Conservation (phyloP, 1,140 invertebrate genomes). For the Neodiprion pinetum region DNA sequence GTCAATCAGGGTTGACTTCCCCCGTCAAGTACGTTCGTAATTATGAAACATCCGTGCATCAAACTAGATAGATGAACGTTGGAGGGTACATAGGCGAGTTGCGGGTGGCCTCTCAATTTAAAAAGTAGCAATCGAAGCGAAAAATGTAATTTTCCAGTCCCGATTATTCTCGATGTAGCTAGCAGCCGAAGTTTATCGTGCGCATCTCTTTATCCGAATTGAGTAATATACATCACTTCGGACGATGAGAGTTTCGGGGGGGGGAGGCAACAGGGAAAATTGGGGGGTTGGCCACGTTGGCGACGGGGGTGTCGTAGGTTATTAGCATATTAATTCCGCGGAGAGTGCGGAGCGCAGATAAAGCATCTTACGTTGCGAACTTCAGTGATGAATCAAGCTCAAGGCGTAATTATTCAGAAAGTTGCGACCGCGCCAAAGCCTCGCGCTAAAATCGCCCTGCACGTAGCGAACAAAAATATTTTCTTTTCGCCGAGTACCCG, state of each 20-base stretch:
- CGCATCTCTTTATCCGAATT: too few species aligned
- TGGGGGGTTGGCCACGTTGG: background rate
- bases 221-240: too few species aligned
- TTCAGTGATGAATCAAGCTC: conserved; percentile 63
- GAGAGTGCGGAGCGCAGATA: conserved; percentile 61
- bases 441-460: conserved; percentile 17
- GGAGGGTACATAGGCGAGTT: too few species aligned
- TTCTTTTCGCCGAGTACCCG: background rate
- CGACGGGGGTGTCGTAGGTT: conserved; percentile 27
- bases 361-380: conserved; percentile 62
- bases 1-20: too few species aligned
- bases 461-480: background rate
- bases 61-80: too few species aligned
- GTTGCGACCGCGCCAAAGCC: conserved; percentile 45
- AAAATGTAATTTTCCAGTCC: background rate
- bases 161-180: background rate
- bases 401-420: conserved; percentile 60
- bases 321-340: conserved; percentile 63
- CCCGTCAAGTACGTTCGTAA: too few species aligned
- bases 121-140: too few species aligned
- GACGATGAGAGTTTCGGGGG: too few species aligned
- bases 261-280: too few species aligned
- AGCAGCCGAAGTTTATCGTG: too few species aligned
- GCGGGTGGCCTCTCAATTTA: too few species aligned
- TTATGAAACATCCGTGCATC: too few species aligned